phyloP scores from a whole-genome alignment of 2,888 invertebrate genomes.

The Seira musarum region DNA sequence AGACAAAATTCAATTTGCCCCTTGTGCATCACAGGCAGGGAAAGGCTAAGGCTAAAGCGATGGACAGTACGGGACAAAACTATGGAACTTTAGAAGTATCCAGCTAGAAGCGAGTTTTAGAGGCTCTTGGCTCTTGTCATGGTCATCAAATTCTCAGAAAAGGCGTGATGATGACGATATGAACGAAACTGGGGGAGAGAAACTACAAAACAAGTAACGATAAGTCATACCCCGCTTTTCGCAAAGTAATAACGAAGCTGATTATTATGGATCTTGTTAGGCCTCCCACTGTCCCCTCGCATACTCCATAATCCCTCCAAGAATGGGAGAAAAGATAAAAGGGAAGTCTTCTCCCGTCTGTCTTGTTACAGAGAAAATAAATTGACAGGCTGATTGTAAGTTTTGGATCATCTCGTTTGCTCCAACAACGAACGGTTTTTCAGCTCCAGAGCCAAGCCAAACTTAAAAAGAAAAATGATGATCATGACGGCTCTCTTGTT shows the following conservation, averaged over 20 bases:
- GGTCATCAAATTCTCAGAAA: too few species aligned
- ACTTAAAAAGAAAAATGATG: neutral
- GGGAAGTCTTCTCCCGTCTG: neutral
- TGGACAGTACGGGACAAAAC: too few species aligned
- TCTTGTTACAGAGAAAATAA: neutral
- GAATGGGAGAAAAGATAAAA: neutral
- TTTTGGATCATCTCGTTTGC: neutral
- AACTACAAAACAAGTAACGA: neutral
- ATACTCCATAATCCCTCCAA: neutral
- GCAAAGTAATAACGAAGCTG: neutral
- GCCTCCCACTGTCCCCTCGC: neutral
- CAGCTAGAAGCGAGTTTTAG: too few species aligned
- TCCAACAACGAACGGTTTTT: too few species aligned
- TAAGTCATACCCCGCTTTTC: too few species aligned
- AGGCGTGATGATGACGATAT: neutral
- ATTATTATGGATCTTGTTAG: neutral
- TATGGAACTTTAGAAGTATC: too few species aligned
- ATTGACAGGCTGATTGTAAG: neutral
- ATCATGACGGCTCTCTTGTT: neutral
- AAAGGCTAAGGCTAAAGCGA: too few species aligned
- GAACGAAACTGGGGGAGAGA: neutral
- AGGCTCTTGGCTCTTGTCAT: too few species aligned
- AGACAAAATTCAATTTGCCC: neutral
- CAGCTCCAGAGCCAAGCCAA: neutral
- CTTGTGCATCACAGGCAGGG: too few species aligned